phyloP scores from a whole-genome alignment of 2,113 vertebrate genomes.

The Sporophila hypoxantha region DNA sequence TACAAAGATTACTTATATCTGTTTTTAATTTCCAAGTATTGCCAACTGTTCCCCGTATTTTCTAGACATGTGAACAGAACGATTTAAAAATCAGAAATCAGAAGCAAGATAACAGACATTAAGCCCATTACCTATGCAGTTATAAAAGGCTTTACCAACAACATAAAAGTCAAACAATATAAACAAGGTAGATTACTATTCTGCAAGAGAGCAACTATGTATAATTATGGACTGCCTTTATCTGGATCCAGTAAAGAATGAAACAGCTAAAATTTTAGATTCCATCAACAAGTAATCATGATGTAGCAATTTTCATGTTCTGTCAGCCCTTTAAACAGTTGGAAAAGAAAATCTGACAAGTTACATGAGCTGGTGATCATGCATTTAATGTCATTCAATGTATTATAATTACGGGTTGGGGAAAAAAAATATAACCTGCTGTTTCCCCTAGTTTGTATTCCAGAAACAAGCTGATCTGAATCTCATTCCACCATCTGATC shows the following conservation, averaged over 20 bases:
- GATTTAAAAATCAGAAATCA: neutral
- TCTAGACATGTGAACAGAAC: neutral
- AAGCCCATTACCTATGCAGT: neutral
- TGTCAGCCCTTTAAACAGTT: neutral
- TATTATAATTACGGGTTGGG: neutral
- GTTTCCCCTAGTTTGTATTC: neutral
- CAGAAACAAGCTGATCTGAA: neutral
- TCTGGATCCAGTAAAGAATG: neutral
- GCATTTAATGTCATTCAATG: neutral
- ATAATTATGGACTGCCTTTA: neutral
- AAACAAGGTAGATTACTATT: neutral
- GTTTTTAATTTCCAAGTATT: neutral
- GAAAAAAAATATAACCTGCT: neutral
- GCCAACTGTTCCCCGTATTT: neutral
- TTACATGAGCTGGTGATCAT: neutral
- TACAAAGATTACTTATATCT: neutral
- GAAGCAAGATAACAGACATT: neutral
- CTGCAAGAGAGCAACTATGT: neutral
- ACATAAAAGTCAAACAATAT: neutral
- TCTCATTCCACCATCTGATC: constrained; percentile 11
- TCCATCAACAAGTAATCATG: neutral
- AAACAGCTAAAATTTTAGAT: neutral
- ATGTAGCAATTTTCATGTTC: neutral
- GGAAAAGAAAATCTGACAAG: neutral
- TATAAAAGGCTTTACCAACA: neutral